Evolutionary conservation across 1,140 invertebrate genomes (phyloP).

Genomic region (Cotesia vestalis): DNA sequence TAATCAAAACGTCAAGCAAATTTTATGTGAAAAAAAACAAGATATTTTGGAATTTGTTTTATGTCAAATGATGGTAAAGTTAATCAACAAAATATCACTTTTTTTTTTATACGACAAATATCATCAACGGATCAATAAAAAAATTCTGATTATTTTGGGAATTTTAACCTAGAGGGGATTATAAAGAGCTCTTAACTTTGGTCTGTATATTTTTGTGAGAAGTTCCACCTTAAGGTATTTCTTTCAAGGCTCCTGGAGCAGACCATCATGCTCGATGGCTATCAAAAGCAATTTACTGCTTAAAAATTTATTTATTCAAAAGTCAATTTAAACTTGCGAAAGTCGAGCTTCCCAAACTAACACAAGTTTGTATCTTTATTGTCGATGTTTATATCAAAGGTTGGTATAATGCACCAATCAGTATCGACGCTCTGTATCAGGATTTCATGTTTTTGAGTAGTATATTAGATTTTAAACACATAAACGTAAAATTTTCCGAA

Average conservation of each 20-base stretch:
- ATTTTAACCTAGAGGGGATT: no score
- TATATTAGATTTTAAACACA: conserved; percentile 11
- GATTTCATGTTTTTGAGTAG: conserved; percentile 16
- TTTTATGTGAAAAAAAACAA: no score
- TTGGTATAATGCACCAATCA: conserved; percentile 42
- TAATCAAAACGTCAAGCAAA: no score
- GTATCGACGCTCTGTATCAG: conserved; percentile 39
- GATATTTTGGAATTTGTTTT: no score
- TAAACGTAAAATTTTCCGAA: conserved; percentile 24
- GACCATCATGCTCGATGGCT: conserved; percentile 41
- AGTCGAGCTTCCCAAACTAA: conserved; percentile 43
- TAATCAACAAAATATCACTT: no score
- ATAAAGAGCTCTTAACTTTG: conserved; percentile 35
- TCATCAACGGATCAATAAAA: no score
- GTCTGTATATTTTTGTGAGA: conserved; percentile 35
- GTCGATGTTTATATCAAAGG: conserved; percentile 45
- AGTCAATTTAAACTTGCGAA: conserved; percentile 42
- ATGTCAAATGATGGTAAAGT: no score
- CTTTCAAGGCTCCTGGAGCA: conserved; percentile 35
- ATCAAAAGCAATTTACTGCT: conserved; percentile 42
- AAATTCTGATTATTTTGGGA: no score
- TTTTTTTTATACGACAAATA: no score
- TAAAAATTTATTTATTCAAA: conserved; percentile 43
- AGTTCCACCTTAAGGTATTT: conserved; percentile 1
- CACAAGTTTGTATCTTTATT: conserved; percentile 47